Evolutionary conservation across 2,113 vertebrate species (phyloP).

Genomic region (Barnardius zonarius): DNA sequence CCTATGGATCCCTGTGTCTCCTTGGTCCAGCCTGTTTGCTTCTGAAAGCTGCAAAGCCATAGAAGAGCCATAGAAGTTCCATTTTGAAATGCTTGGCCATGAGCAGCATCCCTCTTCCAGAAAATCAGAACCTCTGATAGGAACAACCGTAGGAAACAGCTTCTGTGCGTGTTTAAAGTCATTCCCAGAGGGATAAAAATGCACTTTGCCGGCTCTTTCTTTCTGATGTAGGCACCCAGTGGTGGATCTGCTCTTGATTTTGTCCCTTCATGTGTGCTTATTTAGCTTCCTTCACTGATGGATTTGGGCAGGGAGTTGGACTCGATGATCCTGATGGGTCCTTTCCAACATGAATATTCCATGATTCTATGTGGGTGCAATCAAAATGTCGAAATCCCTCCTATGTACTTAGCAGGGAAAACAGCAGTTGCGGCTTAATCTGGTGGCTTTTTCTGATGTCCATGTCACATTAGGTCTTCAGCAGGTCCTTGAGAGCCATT

Average conservation of each 20-base stretch:
- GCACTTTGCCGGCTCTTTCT: background rate
- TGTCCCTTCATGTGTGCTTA: background rate
- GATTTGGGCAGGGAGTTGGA: background rate
- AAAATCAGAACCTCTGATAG: background rate
- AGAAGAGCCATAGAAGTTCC: background rate
- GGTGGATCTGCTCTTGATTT: background rate
- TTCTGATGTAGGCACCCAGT: background rate
- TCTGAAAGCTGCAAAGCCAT: background rate
- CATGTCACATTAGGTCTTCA: background rate
- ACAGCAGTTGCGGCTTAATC: background rate
- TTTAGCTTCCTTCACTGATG: background rate
- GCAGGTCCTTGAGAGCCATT: background rate
- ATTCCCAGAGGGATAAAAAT: background rate
- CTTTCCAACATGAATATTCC: background rate
- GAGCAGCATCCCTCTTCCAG: background rate
- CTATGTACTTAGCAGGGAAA: background rate
- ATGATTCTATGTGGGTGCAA: background rate
- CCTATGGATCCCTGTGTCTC: rapidly evolving
- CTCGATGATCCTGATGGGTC: background rate
- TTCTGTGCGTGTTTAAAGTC: background rate
- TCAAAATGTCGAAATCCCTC: background rate
- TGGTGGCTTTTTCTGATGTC: background rate
- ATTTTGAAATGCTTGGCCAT: background rate
- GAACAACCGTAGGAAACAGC: background rate
- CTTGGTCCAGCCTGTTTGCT: background rate